These are phyloP conservation scores for Papilio protenor DNA, from an alignment of 2,888 invertebrate genomes.

Conservation along the genomic window DNA sequence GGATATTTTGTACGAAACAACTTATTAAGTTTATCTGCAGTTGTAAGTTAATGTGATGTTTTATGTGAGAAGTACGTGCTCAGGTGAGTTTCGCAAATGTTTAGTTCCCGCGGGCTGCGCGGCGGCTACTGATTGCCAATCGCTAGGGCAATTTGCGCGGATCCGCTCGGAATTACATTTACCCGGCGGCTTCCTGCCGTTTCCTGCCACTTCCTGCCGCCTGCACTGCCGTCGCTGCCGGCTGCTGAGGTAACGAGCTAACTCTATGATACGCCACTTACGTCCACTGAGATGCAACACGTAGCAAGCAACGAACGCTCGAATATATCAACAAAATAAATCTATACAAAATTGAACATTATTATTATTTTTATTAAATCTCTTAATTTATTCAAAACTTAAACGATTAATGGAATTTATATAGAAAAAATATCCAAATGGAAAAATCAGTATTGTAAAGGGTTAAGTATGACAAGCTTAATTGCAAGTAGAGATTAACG, in stretches of 20 bases:
- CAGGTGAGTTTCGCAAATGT: background rate
- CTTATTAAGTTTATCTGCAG: background rate
- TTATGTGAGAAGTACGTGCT: background rate
- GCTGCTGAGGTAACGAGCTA: conserved; percentile 6
- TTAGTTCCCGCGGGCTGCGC: conserved; percentile 43
- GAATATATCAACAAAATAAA: background rate
- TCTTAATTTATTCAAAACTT: background rate
- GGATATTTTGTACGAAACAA: background rate
- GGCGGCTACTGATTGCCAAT: conserved; percentile 44
- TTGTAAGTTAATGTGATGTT: background rate
- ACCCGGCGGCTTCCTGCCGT: conserved; percentile 28
- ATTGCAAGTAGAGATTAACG: too few relatives aligned
- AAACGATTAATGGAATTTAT: background rate
- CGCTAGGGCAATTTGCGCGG: conserved; percentile 51
- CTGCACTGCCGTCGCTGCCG: background rate
- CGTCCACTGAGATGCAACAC: background rate
- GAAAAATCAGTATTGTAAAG: background rate
- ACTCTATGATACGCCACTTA: conserved; percentile 18
- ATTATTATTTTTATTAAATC: too few relatives aligned
- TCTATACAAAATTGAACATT: background rate
- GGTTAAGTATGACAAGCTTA: background rate
- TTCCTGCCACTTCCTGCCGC: background rate
- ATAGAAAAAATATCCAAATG: background rate
- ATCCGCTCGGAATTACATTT: conserved; percentile 60
- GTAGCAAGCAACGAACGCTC: background rate